Percentiles rank a stretch among this genome's conserved stretches.
Evolutionary conservation across 2,113 vertebrate species (phyloP).

Genomic region (Cavia porcellus): DNA sequence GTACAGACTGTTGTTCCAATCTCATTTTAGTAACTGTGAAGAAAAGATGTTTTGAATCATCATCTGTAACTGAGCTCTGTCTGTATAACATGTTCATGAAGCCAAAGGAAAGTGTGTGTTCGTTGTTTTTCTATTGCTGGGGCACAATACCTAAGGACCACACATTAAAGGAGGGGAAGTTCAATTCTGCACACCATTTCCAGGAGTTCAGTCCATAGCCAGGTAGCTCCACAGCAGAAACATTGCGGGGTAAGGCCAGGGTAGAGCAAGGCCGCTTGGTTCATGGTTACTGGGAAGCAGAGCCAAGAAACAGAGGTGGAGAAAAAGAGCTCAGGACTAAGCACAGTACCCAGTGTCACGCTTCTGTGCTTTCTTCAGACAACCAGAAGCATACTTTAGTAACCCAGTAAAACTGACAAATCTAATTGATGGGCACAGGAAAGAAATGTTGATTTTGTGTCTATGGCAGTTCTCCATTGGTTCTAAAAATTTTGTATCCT

Average conservation of each 20-base stretch:
- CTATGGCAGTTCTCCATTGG: neutral
- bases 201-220: neutral
- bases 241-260: neutral
- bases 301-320: neutral
- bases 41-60: conserved; percentile 3
- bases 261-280: neutral
- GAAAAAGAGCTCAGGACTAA: neutral
- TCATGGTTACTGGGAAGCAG: neutral
- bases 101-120: neutral
- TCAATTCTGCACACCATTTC: neutral
- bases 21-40: neutral
- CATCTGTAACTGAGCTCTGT: neutral
- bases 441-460: neutral
- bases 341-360: neutral
- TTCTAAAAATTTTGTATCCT: neutral
- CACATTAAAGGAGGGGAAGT: neutral
- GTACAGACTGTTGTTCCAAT: neutral
- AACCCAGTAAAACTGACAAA: neutral
- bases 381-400: neutral
- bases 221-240: neutral
- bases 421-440: neutral
- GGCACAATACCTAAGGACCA: neutral
- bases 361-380: neutral
- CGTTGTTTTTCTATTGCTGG: neutral
- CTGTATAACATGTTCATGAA: conserved; percentile 17